phyloP scores from a whole-genome alignment of 1,140 invertebrate species.

The Gonatopus flavifemur region DNA sequence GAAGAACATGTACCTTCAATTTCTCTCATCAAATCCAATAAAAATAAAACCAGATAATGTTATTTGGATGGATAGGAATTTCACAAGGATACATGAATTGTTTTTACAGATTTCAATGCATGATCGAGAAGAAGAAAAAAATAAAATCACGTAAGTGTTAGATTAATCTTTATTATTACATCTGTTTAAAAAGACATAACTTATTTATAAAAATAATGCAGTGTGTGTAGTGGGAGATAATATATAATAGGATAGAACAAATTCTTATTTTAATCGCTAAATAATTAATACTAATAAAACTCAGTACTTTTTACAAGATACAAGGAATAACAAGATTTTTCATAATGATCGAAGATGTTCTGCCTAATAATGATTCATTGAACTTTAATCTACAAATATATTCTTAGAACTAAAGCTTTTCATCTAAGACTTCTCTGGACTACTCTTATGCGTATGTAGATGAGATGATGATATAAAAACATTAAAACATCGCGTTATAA shows the following conservation, averaged over 20 bases:
- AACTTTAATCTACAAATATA: slow-evolving; percentile 39
- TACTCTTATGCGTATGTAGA: too few species aligned
- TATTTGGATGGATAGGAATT: too few species aligned
- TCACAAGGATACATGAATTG: too few species aligned
- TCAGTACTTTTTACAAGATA: slow-evolving; percentile 60
- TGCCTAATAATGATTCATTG: slow-evolving; percentile 44
- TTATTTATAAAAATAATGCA: slow-evolving; percentile 50
- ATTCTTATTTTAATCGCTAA: slow-evolving; percentile 50
- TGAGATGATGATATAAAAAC: too few species aligned
- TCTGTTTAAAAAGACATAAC: slow-evolving; percentile 55
- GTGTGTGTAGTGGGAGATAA: slow-evolving; percentile 20
- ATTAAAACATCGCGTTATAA: too few species aligned
- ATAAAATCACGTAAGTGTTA: slow-evolving; percentile 46
- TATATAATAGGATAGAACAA: slow-evolving; percentile 48
- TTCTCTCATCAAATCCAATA: too few species aligned
- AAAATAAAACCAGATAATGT: too few species aligned
- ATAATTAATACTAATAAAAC: slow-evolving; percentile 56
- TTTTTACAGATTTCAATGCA: too few species aligned
- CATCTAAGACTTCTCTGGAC: too few species aligned
- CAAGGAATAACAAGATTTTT: slow-evolving; percentile 57
- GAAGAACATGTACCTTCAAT: too few species aligned
- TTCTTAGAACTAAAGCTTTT: slow-evolving; percentile 29
- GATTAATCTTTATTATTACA: slow-evolving; percentile 58
- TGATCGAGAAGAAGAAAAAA: neutral
- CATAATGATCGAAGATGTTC: slow-evolving; percentile 43